Conservation (phyloP, 92 coral and sea anemone genomes). For the Pocillopora grandis region DNA sequence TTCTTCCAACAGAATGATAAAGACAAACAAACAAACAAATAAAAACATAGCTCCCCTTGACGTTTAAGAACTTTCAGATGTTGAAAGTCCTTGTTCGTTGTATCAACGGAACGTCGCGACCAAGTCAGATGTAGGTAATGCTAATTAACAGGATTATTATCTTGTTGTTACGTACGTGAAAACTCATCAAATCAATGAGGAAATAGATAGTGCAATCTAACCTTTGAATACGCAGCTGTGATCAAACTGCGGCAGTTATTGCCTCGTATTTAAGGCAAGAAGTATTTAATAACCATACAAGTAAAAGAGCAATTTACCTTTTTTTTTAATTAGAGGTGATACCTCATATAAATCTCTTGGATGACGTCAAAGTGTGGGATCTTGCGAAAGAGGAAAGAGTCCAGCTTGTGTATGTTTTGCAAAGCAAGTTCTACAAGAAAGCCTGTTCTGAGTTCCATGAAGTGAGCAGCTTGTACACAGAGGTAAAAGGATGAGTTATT, state of each 20-base stretch:
- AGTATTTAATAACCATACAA: too few species aligned
- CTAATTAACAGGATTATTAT: background rate
- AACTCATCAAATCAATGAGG: background rate
- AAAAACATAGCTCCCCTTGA: too few species aligned
- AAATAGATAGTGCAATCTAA: background rate
- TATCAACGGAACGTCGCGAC: too few species aligned
- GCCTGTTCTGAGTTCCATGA: conserved; percentile 27
- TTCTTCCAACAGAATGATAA: too few species aligned
- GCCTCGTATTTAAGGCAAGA: background rate
- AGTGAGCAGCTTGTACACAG: conserved; percentile 11
- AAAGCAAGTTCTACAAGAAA: conserved; percentile 13
- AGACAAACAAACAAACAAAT: too few species aligned
- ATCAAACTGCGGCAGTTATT: background rate
- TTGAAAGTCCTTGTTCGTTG: too few species aligned
- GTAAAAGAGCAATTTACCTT: background rate
- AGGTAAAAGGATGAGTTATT: conserved; percentile 23
- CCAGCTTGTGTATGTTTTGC: conserved; percentile 56
- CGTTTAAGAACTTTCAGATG: too few species aligned
- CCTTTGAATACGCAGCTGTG: background rate
- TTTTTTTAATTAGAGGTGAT: conserved; percentile 32
- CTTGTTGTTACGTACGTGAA: background rate
- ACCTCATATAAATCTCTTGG: conserved; percentile 31
- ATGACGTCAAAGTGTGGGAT: conserved; percentile 41
- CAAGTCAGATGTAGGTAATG: too few species aligned
- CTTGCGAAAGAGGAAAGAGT: conserved; percentile 38